A percentile compares a stretch with the other conserved stretches of the same genome.
Evolutionary conservation across 2,113 vertebrate genomes (phyloP).

Genomic region (Chiloscyllium plagiosum): DNA sequence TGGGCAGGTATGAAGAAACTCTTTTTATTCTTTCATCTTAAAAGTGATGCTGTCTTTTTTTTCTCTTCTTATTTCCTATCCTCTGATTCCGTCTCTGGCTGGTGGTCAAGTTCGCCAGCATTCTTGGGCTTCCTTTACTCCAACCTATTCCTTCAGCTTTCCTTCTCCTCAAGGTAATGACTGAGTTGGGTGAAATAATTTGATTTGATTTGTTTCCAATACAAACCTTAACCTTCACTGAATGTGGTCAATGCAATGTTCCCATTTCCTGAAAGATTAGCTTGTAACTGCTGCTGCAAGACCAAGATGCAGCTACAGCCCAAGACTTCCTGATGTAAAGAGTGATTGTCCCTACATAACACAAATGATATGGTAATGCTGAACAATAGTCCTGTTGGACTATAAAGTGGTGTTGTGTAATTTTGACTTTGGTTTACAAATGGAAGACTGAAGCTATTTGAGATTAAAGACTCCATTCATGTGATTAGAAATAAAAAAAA

Average conservation of each 20-base stretch:
- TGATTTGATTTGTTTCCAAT: background rate
- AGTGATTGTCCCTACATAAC: background rate
- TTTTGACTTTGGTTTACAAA: too few species aligned
- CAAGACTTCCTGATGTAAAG: background rate
- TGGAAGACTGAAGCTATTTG: background rate
- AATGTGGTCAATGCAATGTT: background rate
- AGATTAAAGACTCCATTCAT: background rate
- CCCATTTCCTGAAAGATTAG: background rate
- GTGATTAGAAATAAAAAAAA: background rate
- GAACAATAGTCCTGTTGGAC: background rate
- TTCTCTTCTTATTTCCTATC: background rate
- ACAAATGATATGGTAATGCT: background rate
- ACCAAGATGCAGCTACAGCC: background rate
- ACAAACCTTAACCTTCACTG: background rate
- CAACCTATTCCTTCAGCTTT: slow-evolving; percentile 61
- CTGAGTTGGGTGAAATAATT: background rate
- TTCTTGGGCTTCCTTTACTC: slow-evolving; percentile 72
- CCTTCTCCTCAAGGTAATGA: slow-evolving; percentile 64
- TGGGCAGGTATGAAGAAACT: slow-evolving; percentile 31
- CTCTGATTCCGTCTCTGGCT: slow-evolving; percentile 42
- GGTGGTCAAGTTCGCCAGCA: slow-evolving; percentile 64
- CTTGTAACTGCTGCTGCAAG: too few species aligned
- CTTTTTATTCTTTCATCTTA: background rate
- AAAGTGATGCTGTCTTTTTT: background rate
- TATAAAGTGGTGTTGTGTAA: too few species aligned